Conservation (phyloP, 2,113 vertebrate species). For the Menidia beryllina region DNA sequence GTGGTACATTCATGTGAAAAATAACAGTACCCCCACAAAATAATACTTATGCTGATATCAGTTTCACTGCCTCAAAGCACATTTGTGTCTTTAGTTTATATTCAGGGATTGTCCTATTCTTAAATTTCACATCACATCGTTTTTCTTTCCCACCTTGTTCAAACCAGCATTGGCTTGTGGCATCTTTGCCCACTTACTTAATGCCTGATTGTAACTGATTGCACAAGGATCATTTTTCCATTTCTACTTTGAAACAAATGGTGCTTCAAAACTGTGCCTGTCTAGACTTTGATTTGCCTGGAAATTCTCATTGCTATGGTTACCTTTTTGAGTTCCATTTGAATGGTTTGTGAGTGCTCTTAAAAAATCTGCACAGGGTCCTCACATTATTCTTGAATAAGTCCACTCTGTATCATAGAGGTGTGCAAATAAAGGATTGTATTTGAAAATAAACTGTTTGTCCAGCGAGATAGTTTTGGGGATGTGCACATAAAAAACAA, state of each 20-base stretch:
- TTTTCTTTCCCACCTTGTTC: slow-evolving; percentile 11
- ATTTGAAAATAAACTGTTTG: slow-evolving; percentile 15
- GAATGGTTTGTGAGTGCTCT: slow-evolving; percentile 60
- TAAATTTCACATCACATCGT: slow-evolving; percentile 21
- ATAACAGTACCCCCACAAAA: slow-evolving; percentile 5
- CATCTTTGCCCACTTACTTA: slow-evolving; percentile 23
- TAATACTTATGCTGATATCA: slow-evolving; percentile 26
- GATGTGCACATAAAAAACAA: neutral
- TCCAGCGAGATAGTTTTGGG: neutral
- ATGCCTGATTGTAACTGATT: slow-evolving; percentile 35
- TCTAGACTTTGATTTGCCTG: slow-evolving; percentile 63
- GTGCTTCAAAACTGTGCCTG: slow-evolving; percentile 73
- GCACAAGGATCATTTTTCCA: slow-evolving; percentile 34
- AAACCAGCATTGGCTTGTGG: slow-evolving; percentile 3
- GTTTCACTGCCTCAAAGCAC: slow-evolving; percentile 16
- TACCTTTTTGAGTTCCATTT: slow-evolving; percentile 55
- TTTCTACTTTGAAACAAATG: slow-evolving; percentile 63
- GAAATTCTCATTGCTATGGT: slow-evolving; percentile 66
- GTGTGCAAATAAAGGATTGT: slow-evolving; percentile 59
- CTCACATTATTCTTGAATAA: slow-evolving; percentile 31
- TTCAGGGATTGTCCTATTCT: slow-evolving; percentile 27
- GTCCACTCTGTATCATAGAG: slow-evolving; percentile 24
- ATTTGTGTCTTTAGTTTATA: slow-evolving; percentile 35
- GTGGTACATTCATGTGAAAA: neutral
- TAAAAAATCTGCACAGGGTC: slow-evolving; percentile 34